Evolutionary conservation across 2,113 vertebrate species (phyloP), one percentile per base, ranked within the genome.

Genomic region (Vimba vimba): DNA sequence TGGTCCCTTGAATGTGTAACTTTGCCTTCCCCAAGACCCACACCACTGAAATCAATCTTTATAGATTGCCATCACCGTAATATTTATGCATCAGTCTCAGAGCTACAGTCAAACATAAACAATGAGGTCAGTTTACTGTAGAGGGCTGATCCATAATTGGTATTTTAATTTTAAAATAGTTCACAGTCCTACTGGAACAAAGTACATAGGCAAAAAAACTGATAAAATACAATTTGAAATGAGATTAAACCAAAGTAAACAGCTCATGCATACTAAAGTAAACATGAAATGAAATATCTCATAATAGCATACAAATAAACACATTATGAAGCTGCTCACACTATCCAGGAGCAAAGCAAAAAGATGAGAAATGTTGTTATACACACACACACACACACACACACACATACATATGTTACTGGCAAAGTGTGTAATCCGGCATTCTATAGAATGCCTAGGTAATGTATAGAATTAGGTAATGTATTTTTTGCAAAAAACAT

Each of bases 81-180:
- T 71, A 85, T 89, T 82, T 85, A 86, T 85, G 82, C 78, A 85
- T 85, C 68, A 27, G 50, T 78, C 85, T 84, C 66, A 79, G 39
- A 59, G n/a, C 79, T 83, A 66, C n/a, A 83, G 74, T 75, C 77
- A 59, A 85, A 66, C 21, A 59, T 57, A 50, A 79, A 79, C 36
- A 82, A 57, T 21, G 19, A 57, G n/a, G 27, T 39, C 64, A 82
- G 64, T 68, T 57, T 74, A 27, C 57, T 45, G 50, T 57, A n/a
- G 27, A 60, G 36, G 2, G 17, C 6, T 39, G 43, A 45, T 80
- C 59, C n/a, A 27, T 66, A 64, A 64, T 80, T 45, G 9, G 2
- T 12, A 47, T 47, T 66, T 66, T 66, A 80, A 30, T 66, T 27
- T 64, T 15, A 79, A 62, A n/a, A 60, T 57, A 57, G 55, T 8